These are phyloP conservation scores for Tiliacea aurago DNA, from an alignment of 2,888 invertebrate genomes.

Conservation along the genomic window DNA sequence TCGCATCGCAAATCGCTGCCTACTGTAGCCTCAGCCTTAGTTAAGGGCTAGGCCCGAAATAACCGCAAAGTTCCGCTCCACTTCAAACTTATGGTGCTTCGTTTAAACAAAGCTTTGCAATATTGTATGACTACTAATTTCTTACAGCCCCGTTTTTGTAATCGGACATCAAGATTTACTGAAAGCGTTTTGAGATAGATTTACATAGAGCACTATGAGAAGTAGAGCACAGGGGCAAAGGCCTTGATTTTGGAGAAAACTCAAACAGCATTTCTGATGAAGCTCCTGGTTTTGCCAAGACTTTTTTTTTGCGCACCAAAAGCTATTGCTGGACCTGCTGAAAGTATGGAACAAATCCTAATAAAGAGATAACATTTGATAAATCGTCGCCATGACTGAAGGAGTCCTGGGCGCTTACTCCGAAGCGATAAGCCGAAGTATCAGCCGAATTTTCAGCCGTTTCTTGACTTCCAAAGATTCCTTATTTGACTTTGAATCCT, in stretches of 20 bases:
- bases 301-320: not conserved
- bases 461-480: too few species aligned
- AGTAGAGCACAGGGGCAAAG: not conserved
- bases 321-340: not conserved
- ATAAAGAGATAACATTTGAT: not conserved
- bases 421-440: too few species aligned
- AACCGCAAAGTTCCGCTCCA: not conserved
- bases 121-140: not conserved
- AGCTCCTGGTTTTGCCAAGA: not conserved
- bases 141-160: not conserved
- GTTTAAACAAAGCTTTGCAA: not conserved
- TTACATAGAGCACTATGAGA: not conserved
- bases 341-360: not conserved
- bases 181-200: not conserved
- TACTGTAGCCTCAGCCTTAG: too few species aligned
- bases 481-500: too few species aligned
- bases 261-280: not conserved
- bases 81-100: not conserved
- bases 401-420: too few species aligned
- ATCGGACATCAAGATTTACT: not conserved
- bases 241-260: not conserved
- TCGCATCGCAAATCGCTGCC: too few species aligned
- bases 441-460: too few species aligned
- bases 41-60: constrained; percentile 21
- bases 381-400: not conserved